These are phyloP conservation scores for Mystacides longicornis DNA, from an alignment of 2,888 invertebrate genomes.

Conservation along the genomic window DNA sequence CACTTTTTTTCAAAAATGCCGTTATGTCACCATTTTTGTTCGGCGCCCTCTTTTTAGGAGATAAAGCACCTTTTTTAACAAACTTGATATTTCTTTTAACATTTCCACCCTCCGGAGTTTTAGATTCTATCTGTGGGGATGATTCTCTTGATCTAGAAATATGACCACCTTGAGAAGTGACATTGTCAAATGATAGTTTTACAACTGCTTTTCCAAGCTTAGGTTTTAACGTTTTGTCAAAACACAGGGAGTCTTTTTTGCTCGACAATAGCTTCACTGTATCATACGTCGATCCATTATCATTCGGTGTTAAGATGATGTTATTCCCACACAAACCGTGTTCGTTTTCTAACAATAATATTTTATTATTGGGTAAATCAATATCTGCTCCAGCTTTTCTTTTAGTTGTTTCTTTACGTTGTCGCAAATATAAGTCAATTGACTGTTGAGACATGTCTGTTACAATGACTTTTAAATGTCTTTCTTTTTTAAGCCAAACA, in stretches of 20 bases:
- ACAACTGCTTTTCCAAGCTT: conserved; percentile 24
- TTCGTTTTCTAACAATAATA: conserved; percentile 34
- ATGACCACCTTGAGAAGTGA: not conserved
- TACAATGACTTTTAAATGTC: no score
- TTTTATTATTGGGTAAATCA: conserved; percentile 48
- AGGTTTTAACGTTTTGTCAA: conserved; percentile 31
- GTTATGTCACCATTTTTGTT: conserved; percentile 12
- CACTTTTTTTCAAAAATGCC: conserved; percentile 27
- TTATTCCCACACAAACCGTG: not conserved
- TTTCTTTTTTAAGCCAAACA: no score
- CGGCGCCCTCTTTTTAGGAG: conserved; percentile 31
- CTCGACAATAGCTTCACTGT: conserved; percentile 17
- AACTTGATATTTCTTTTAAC: conserved; percentile 29
- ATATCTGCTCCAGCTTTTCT: conserved; percentile 62
- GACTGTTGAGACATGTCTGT: conserved; percentile 66
- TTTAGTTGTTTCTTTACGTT: conserved; percentile 48
- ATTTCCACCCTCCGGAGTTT: conserved; percentile 6
- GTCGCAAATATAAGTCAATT: conserved; percentile 66
- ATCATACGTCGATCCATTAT: conserved; percentile 10
- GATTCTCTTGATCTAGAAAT: conserved; percentile 27
- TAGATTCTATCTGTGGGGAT: conserved; percentile 22
- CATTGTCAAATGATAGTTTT: conserved; percentile 23
- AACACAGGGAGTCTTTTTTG: conserved; percentile 24
- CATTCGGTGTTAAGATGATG: conserved; percentile 10
- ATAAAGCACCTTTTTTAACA: conserved; percentile 35